These are phyloP conservation scores for Channa maculata DNA, from an alignment of 2,113 vertebrate genomes.

Conservation along the genomic window DNA sequence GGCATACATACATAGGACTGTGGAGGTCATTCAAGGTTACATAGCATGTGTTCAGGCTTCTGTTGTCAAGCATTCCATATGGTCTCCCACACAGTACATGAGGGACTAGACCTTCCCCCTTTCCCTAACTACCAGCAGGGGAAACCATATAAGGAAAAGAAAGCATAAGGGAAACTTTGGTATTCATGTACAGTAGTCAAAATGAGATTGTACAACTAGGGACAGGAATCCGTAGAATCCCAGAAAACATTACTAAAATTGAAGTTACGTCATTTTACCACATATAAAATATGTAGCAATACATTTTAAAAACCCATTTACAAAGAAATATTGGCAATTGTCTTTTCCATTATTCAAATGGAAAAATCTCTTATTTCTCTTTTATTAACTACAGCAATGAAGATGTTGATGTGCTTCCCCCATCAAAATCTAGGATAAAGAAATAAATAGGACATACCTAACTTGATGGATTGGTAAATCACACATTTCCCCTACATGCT, in stretches of 20 bases:
- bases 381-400: background rate
- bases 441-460: background rate
- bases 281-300: too few relatives aligned
- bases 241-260: too few relatives aligned
- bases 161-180: too few relatives aligned
- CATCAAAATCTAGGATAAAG: slow-evolving; percentile 1
- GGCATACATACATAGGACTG: background rate
- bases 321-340: too few relatives aligned
- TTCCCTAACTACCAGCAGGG: background rate
- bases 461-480: slow-evolving; percentile 4
- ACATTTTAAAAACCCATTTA: too few relatives aligned
- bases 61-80: slow-evolving; percentile 40
- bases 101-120: slow-evolving; percentile 6
- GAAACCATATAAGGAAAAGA: background rate
- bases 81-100: slow-evolving; percentile 12
- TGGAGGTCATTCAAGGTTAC: slow-evolving; percentile 30
- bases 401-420: slow-evolving; percentile 6
- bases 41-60: slow-evolving; percentile 43
- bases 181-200: too few relatives aligned
- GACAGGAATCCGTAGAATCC: too few relatives aligned
- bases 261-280: too few relatives aligned
- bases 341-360: too few relatives aligned
- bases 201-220: too few relatives aligned
- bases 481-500: slow-evolving; percentile 34
- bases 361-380: too few relatives aligned